Conservation (phyloP, 1,140 invertebrate genomes). For the Ceratina japonica region DNA sequence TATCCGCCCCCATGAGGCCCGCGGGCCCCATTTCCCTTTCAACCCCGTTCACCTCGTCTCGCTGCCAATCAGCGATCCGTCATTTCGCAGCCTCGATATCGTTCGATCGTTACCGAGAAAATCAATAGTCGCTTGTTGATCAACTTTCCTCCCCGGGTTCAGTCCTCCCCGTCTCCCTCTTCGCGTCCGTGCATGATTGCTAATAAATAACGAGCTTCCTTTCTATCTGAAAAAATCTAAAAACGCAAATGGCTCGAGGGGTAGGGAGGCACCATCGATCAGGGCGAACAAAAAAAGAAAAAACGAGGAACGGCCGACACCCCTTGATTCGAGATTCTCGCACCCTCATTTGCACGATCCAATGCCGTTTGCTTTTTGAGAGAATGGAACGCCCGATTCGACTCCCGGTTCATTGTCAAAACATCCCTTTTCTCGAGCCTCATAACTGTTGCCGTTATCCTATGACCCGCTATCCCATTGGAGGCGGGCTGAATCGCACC, state of each 20-base stretch:
- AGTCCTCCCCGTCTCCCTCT: neutral
- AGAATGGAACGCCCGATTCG: slow-evolving; percentile 71
- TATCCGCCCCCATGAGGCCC: slow-evolving; percentile 77
- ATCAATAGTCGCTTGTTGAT: slow-evolving; percentile 44
- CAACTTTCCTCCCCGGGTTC: neutral
- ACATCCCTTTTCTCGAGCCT: slow-evolving; percentile 74
- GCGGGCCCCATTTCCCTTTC: slow-evolving; percentile 75
- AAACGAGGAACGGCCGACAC: neutral
- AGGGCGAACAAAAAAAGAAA: too few species aligned
- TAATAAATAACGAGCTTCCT: slow-evolving; percentile 44
- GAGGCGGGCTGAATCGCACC: slow-evolving; percentile 56
- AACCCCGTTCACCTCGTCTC: slow-evolving; percentile 67
- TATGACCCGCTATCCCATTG: slow-evolving; percentile 27
- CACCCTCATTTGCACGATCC: slow-evolving; percentile 46
- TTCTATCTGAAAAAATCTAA: slow-evolving; percentile 50
- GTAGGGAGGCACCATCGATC: slow-evolving; percentile 12
- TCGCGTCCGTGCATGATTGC: neutral
- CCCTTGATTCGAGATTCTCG: slow-evolving; percentile 10
- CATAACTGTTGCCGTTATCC: slow-evolving; percentile 46
- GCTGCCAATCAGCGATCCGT: slow-evolving; percentile 78
- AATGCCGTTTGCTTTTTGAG: slow-evolving; percentile 70
- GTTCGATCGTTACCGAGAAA: slow-evolving; percentile 55
- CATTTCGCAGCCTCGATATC: slow-evolving; percentile 68
- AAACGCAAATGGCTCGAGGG: slow-evolving; percentile 20
- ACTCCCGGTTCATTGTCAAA: slow-evolving; percentile 73